Conservation (phyloP, 2,113 vertebrate genomes). For the Sula dactylatra region DNA sequence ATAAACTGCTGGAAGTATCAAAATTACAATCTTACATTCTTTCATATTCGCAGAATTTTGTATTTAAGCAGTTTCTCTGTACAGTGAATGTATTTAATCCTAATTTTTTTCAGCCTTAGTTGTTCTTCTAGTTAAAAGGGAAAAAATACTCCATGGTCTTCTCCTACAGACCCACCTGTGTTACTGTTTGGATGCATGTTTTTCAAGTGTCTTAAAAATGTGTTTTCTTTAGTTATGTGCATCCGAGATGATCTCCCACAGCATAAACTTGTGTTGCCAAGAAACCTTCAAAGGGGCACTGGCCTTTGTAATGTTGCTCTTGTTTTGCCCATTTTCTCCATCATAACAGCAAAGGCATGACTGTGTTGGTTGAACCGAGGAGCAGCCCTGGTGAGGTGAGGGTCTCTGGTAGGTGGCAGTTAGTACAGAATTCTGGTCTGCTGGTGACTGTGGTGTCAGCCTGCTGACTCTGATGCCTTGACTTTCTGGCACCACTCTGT, state of each 20-base stretch:
- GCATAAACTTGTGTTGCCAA: not conserved
- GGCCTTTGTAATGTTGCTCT: not conserved
- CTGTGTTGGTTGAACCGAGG: not conserved
- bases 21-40: not conserved
- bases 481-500: not conserved
- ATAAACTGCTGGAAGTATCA: not conserved
- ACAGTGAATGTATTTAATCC: not conserved
- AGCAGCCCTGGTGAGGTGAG: not conserved
- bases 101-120: not conserved
- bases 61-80: not conserved
- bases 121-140: not conserved
- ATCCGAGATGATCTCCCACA: not conserved
- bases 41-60: not conserved
- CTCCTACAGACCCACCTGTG: rapidly evolving
- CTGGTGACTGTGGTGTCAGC: not conserved
- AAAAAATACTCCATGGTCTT: not conserved
- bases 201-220: not conserved
- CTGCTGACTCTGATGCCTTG: not conserved
- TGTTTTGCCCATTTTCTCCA: not conserved
- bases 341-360: too few species aligned
- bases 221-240: not conserved
- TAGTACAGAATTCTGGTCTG: not conserved
- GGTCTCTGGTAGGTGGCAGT: not conserved
- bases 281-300: not conserved
- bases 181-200: rapidly evolving